phyloP scores from a whole-genome alignment of 1,140 invertebrate species.

The Drosophila kurseongensis region DNA sequence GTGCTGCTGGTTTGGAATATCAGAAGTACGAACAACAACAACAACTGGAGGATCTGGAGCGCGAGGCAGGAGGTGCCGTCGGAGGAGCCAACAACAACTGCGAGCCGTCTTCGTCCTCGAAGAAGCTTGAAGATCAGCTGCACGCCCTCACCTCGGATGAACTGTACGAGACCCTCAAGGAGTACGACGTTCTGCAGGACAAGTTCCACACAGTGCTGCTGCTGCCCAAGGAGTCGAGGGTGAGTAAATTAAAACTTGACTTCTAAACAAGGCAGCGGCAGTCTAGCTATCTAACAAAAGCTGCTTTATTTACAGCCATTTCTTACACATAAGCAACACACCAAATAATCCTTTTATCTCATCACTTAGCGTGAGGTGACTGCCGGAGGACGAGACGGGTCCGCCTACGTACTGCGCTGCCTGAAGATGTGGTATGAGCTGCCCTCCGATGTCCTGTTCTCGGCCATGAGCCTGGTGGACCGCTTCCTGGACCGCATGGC shows the following conservation, averaged over 20 bases:
- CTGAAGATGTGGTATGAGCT: constrained; percentile 93
- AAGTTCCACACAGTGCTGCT: constrained; percentile 89
- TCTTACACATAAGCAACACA: not conserved
- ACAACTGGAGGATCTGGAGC: constrained; percentile 54
- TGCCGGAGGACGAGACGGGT: constrained; percentile 89
- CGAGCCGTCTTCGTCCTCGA: constrained; percentile 53
- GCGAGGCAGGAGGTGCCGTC: constrained; percentile 41
- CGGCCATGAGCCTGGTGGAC: constrained; percentile 91
- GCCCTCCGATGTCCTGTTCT: constrained; percentile 90
- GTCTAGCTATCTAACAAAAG: no score
- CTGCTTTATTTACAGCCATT: no score
- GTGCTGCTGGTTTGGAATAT: constrained; percentile 85
- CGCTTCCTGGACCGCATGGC: constrained; percentile 90
- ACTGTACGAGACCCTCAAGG: constrained; percentile 88
- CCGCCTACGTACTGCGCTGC: constrained; percentile 91
- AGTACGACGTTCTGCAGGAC: constrained; percentile 88
- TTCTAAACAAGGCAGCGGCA: not conserved
- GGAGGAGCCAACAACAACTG: constrained; percentile 37
- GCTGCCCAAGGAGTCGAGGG: constrained; percentile 86
- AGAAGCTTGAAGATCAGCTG: constrained; percentile 71
- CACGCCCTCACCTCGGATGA: constrained; percentile 76
- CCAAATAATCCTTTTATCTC: not conserved
- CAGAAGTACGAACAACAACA: constrained; percentile 80
- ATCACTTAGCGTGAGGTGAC: constrained; percentile 87
- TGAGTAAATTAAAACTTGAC: constrained; percentile 56